Base-by-base conservation (phyloP, 2,113 vertebrate species). In the Madoqua kirkii region DNA sequence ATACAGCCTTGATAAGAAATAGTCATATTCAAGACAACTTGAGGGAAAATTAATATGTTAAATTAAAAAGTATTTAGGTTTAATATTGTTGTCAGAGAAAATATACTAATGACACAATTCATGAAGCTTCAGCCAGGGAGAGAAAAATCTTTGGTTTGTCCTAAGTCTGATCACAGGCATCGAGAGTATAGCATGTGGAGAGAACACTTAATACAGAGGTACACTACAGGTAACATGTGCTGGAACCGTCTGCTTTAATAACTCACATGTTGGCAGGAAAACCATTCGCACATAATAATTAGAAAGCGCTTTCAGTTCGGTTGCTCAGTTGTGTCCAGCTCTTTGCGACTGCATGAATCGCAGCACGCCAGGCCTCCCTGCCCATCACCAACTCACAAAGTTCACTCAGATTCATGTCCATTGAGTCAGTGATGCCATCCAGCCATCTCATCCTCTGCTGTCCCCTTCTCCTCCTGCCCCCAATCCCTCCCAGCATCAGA, bases 41-140 rank as follows among this genome's bases (percentile, higher is more conserved):
- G 15, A 82, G 2, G 76, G 81, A 89, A 95, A 82, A 79, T 7
- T 81, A 79, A 16, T 33, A 79, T 55, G 33, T 48, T 27, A 16
- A 29, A 21, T 76, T 78, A 87, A 97, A 52, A 74, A 54, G 19
- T 40, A 71, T 52, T 16, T 40, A 60, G 14, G n/a, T 40, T 89
- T 81, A 81, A 31, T 40, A 60, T 23, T 82, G 15, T 87, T 19
- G 45, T 62, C 29, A 87, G 33, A 93, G 7, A 87, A 95, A 93
- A 67, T 62, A 3, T 90, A 67, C n/a, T 84, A 67, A 40, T 60
- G 48, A 67, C 2, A 89, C 2, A 79, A 62, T 60, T 36, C 11
- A 14, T 43, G 27, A 94, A 57, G 88, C 16, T 55, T 94, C 9
- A 15, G 3, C 15, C 12, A 81, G 33, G 25, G 59, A 15, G 6